Evolutionary conservation across 2,797 vertebrate genomes (phyloP), one percentile per base, ranked within the genome.

Genomic region (Anomalospiza imberbis): DNA sequence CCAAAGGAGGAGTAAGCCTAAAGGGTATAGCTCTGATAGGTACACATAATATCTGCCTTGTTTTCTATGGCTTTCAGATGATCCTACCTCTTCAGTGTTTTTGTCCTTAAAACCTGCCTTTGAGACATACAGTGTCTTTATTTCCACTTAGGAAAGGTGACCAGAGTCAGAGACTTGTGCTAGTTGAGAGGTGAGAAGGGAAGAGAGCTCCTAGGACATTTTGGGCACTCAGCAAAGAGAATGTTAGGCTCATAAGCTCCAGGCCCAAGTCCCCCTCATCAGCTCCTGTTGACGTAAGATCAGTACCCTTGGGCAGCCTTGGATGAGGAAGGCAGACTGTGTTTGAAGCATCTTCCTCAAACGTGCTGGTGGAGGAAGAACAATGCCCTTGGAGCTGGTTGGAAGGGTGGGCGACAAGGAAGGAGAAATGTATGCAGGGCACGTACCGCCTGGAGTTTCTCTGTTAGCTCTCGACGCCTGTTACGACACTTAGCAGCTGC

Each of bases 401-500:
- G 9, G 34, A 85, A 77, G 66, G 54, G 87, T 17, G 4, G 62
- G 80, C 0, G 1, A 42, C 51, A 55, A 54, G 70, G 74, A 83
- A 85, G 57, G 51, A 85, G 75, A 34, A 81, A 95, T 3, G 29
- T 12, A 36, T 61, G 68, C 72, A 32, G 72, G 81, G 91, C 88
- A 98, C 99, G 89, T 97, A 99, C 99, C 97, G 99, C 99, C 97
- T 99, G 99, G 88, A 99, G 99, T 98, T 99, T 98, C 96, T 99
- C 99, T 0, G 99, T 99, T 88, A 99, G 98, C 97, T 99, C 99
- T 92, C 99, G 98, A 65, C 99, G 98, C 70, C 99, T 98, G 98
- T 99, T 99, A 95, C 99, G 99, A 97, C 99, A 99, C 97, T 99
- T 99, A 85, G 99, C 99, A 16, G 99, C 99, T 6, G 99, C 99